Evolutionary conservation across 2,113 vertebrate species (phyloP).

Genomic region (Malurus alboscapulatus): DNA sequence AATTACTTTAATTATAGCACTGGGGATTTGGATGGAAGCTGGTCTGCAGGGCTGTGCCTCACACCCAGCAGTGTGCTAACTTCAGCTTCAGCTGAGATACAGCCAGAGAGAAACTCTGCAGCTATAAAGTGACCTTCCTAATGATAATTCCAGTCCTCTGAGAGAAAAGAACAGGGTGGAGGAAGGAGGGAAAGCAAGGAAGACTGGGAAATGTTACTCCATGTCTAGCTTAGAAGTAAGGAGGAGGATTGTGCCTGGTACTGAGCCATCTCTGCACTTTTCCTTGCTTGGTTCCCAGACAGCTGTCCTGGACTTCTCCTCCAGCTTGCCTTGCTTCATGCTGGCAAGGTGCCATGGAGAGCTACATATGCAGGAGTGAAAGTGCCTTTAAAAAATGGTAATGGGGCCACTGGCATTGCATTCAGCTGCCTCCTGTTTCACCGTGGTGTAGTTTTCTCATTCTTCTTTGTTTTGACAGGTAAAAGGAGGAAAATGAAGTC

Average conservation of each 20-base stretch:
- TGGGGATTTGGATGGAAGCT: slow-evolving; percentile 35
- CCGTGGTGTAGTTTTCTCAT: neutral
- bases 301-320: neutral
- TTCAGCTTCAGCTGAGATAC: slow-evolving; percentile 24
- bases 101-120: neutral
- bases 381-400: neutral
- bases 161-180: neutral
- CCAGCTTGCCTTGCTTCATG: neutral
- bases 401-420: neutral
- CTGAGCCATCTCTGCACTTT: neutral
- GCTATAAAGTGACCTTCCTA: neutral
- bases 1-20: slow-evolving; percentile 78
- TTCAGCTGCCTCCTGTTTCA: neutral
- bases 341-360: neutral
- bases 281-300: accelerated
- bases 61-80: neutral
- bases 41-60: slow-evolving; percentile 27
- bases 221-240: neutral
- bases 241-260: neutral
- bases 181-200: neutral
- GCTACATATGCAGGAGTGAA: neutral
- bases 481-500: neutral
- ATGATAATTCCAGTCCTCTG: neutral
- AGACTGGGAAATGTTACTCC: neutral
- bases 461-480: neutral